Evolutionary conservation across 2,113 vertebrate genomes (phyloP), one percentile per base, ranked within the genome.

Genomic region (Gymnogyps californianus): DNA sequence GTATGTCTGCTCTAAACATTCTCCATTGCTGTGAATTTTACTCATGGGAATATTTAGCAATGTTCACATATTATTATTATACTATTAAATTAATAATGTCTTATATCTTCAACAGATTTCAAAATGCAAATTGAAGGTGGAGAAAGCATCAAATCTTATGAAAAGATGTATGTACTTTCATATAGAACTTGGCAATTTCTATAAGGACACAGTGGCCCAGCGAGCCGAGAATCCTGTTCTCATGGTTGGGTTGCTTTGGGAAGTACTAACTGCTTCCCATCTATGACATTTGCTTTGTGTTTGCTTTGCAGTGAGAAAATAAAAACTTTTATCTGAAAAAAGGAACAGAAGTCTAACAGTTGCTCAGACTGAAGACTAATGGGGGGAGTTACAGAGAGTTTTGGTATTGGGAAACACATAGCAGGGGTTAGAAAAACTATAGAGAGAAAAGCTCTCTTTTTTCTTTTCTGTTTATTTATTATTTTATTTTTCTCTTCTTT

Each of bases 121-220:
- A 65, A 55, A 58, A 83, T 40, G 34, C 75, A 87, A 80, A 71
- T 1, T 29, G 26, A 79, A 82, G 32, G 49, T 46, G 51, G 74
- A 77, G 51, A 57, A 59, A 57, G 34, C 46, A 81, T 34, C 49
- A n/a, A 42, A 49, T 65, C 29, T 17, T 10, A 28, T 1, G 10
- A 70, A 31, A 81, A 61, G 1, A 42, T 1, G 3, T 36, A 13
- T 10, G 20, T 12, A 16, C 13, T 83, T 74, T 31, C 47, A 26
- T 18, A 34, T 0, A 28, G 70, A 64, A 59, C 40, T 16, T 40
- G 58, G 21, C 40, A 54, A 34, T n/a, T 78, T 44, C 42, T 40
- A 0, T 1, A 59, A 70, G 65, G 76, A 38, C 12, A 34, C 0
- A 8, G 58, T 6, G 29, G 31, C n/a, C 36, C 2, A 1, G 22